Evolutionary conservation across 2,888 invertebrate genomes (phyloP), one percentile per base, ranked within the genome.

Genomic region (Melinaea marsaeus): DNA sequence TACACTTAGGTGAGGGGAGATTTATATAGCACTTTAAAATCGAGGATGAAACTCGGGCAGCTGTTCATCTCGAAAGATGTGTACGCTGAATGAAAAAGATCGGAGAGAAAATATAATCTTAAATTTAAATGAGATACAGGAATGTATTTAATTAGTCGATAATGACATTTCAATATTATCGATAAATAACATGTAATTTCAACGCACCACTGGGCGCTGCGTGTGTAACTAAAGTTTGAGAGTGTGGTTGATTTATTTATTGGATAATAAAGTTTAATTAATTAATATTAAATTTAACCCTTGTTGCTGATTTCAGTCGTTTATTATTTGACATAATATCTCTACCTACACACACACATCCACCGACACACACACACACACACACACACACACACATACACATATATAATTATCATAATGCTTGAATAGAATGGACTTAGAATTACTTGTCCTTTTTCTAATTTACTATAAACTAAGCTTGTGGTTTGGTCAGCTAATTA

Each of bases 41-140:
- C 74, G 71, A 68, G 71, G 70, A 71, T 74, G 71, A 70, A 77
- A 72, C 73, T 71, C 63, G 73, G 77, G 83, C 86, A 86, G 86
- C 85, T 86, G 86, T 79, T 77, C 78, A 70, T 77, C 72, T 75
- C 78, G 74, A 75, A 78, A 76, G 72, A 75, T 75, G 73, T 77
- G 75, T 71, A 72, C 73, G 75, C 75, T 75, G 78, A 78, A 77
- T 79, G 72, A 81, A 71, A 72, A 69, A 73, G 76, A 77, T 72
- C 73, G 74, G 71, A 70, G 69, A 75, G 74, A 71, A 73, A 71
- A 71, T 72, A 72, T 65, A 71, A 71, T 71, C 67, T 59, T 61
- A 57, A 70, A 60, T 46, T 61, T 51, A 9, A 51, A 57, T 55
- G 51, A 57, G 46, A 57, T 48, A 47, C 37, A 57, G 35, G 68